Evolutionary conservation across 1,140 invertebrate species (phyloP), one percentile per base, ranked within the genome.

Genomic region (Pseudomyrmex pallidus): DNA sequence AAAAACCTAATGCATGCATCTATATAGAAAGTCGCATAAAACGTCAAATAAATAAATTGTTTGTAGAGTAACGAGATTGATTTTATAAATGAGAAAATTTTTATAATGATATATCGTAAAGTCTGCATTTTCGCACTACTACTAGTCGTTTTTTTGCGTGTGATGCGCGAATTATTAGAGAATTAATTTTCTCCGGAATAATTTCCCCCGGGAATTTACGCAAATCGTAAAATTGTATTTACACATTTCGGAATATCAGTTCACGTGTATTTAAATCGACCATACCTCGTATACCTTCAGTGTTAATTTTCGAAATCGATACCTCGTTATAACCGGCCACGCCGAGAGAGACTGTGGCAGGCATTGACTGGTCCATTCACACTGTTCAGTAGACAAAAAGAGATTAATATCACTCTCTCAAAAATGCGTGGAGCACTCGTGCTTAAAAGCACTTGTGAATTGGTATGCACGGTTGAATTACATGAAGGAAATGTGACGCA

Each of bases 361-460:
- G 35, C 52, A 52, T 50, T 54, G 72, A 22, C 59, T 66, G 70
- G 78, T 68, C 50, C 70, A 74, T 85, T 85, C 78, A 74, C 35
- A 5, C 15, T 35, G 78, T 63, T 35, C 35, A 22, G 8, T n/a
- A 25, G 46, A 86, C 22, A 87, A 84, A 87, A 68, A 66, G 64
- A 76, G 61, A 84, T 50, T 67, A 48, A 72, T 80, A 35, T 35
- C 5, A 35, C 35, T 68, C 86, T 63, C 74, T 87, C 62, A 74
- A 87, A 87, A 87, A 73, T 72, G 17, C 56, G 56, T 44, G 56
- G 67, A 72, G 56, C 82, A 87, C 82, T 87, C 82, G 85, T 87
- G 74, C 63, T 68, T 87, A 87, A 87, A 87, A 87, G 86, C 85
- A 87, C 85, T 87, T 70, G 74, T 83, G 74, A 83, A 74, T 74